phyloP scores from a whole-genome alignment of 1,140 invertebrate genomes.

The Penaeus japonicus region DNA sequence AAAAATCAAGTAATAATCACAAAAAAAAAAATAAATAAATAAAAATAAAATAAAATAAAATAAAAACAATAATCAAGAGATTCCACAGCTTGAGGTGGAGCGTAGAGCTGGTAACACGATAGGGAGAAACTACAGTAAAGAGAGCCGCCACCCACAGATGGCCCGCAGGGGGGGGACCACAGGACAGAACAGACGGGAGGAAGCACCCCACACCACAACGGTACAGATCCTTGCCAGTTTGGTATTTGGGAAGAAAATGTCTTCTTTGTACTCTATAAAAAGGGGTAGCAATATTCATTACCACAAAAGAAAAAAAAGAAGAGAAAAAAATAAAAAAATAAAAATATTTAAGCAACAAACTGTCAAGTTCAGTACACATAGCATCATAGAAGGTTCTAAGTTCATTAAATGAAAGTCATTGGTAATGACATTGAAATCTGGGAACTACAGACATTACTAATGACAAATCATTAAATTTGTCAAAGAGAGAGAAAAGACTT shows the following conservation, averaged over 20 bases:
- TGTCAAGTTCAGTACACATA: slow-evolving; percentile 35
- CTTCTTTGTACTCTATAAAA: not conserved
- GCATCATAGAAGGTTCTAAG: slow-evolving; percentile 45
- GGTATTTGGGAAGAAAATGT: not conserved
- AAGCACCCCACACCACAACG: slow-evolving; percentile 46
- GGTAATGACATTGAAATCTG: not conserved
- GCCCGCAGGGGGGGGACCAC: slow-evolving; percentile 23
- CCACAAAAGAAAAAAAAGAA: not conserved
- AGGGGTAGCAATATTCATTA: not conserved
- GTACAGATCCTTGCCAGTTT: slow-evolving; percentile 24
- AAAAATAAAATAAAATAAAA: not conserved
- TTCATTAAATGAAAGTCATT: slow-evolving; percentile 23
- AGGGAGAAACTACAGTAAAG: slow-evolving; percentile 45
- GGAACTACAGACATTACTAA: not conserved
- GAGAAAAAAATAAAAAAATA: not conserved
- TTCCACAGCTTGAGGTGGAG: slow-evolving; percentile 45
- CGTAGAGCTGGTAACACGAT: slow-evolving; percentile 39
- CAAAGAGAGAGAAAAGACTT: no score
- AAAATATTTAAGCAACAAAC: slow-evolving; percentile 16
- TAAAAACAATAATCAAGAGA: not conserved
- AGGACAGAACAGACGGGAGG: slow-evolving; percentile 48
- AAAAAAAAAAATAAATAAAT: not conserved
- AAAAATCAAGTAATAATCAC: not conserved
- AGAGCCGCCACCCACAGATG: slow-evolving; percentile 53
- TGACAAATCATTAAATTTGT: not conserved